Conservation (phyloP, 2,113 vertebrate genomes). For the Macrotus californicus region DNA sequence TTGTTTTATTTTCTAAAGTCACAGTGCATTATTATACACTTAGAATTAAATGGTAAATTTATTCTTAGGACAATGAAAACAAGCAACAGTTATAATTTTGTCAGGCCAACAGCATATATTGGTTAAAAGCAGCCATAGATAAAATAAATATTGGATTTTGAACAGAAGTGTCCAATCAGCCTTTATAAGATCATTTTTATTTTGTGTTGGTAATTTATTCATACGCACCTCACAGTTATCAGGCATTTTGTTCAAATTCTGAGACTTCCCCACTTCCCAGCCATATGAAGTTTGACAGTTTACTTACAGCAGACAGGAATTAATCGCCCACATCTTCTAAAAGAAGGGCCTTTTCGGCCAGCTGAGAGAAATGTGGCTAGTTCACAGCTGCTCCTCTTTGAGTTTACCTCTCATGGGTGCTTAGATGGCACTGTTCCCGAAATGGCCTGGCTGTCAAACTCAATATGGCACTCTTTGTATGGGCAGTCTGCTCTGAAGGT, state of each 20-base stretch:
- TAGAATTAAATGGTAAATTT: slow-evolving; percentile 13
- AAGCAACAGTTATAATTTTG: slow-evolving; percentile 30
- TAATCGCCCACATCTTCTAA: background rate
- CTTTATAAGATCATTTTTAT: background rate
- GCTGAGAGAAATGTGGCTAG: background rate
- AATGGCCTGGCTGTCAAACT: fast-evolving
- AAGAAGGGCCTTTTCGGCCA: background rate
- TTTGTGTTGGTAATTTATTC: slow-evolving; percentile 7
- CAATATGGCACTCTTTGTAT: background rate
- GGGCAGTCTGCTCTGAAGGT: background rate
- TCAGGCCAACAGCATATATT: slow-evolving; percentile 21
- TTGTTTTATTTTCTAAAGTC: slow-evolving; percentile 13
- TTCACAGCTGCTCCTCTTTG: background rate
- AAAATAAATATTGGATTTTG: background rate
- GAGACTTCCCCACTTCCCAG: background rate
- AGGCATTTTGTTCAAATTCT: background rate
- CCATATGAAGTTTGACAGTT: background rate
- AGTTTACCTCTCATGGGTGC: background rate
- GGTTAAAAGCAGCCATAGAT: slow-evolving; percentile 40
- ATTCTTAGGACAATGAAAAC: slow-evolving; percentile 34
- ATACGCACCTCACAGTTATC: background rate
- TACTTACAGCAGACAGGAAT: background rate
- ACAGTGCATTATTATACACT: background rate
- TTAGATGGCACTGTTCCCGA: background rate
- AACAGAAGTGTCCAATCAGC: background rate